Conservation (phyloP, 1,140 invertebrate genomes). For the Trinorchestia longiramus region DNA sequence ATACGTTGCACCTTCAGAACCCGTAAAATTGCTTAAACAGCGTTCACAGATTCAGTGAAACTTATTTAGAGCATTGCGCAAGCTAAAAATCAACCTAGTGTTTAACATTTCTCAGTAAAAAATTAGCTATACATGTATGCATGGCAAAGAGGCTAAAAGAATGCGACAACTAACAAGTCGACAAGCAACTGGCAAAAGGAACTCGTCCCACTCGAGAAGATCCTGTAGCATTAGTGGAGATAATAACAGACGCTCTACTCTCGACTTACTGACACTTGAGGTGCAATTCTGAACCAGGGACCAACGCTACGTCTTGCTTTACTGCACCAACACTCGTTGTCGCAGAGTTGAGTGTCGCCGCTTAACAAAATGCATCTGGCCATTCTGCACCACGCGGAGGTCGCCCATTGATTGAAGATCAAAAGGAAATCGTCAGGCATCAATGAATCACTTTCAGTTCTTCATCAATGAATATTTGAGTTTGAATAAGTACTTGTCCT, state of each 20-base stretch:
- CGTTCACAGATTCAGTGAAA: too few species aligned
- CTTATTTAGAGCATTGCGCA: too few species aligned
- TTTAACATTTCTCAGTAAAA: background rate
- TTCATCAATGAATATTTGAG: background rate
- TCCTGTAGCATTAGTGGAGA: background rate
- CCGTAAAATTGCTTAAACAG: too few species aligned
- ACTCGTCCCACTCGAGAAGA: background rate
- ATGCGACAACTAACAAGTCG: background rate
- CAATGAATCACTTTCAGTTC: background rate
- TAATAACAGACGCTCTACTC: background rate
- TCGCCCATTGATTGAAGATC: background rate
- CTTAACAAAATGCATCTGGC: background rate
- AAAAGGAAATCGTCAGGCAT: background rate
- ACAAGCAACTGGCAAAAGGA: background rate
- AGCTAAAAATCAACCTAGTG: too few species aligned
- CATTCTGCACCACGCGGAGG: background rate
- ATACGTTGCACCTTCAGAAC: too few species aligned
- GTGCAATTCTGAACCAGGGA: background rate
- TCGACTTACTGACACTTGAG: background rate
- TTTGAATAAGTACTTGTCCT: background rate
- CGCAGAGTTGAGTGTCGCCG: background rate
- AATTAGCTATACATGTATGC: background rate
- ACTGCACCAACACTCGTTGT: background rate
- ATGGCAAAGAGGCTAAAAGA: background rate
- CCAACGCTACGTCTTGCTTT: background rate